These are phyloP conservation scores for Halocynthia aurantium DNA, from an alignment of 23 tunicate species.

Conservation along the genomic window DNA sequence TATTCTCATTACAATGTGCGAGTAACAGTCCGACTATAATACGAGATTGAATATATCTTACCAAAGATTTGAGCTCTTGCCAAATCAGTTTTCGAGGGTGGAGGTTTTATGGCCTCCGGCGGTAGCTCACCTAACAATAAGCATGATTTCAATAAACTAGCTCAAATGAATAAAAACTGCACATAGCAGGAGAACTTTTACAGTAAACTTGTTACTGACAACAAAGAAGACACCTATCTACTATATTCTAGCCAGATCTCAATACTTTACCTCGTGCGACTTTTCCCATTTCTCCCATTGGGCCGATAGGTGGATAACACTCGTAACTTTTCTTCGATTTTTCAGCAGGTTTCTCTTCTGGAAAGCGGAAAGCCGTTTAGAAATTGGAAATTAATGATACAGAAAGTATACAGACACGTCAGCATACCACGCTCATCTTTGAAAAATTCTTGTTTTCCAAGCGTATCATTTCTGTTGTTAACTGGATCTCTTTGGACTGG, in stretches of 20 bases:
- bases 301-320: constrained; percentile 93
- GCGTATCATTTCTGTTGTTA: too few species aligned
- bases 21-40: too few species aligned
- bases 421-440: too few species aligned
- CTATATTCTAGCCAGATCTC: neutral
- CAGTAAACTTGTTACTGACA: neutral
- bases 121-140: constrained; percentile 79
- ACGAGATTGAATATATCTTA: neutral
- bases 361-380: neutral
- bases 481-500: too few species aligned
- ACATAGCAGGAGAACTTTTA: neutral
- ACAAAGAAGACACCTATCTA: neutral
- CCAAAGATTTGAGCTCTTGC: constrained; percentile 32
- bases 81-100: constrained; percentile 60
- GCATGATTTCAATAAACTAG: neutral
- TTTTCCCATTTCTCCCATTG: constrained; percentile 99
- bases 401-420: neutral
- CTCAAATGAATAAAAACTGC: neutral
- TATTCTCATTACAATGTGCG: too few species aligned
- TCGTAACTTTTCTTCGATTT: constrained; percentile 53
- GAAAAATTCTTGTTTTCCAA: too few species aligned
- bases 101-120: constrained; percentile 89
- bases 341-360: constrained; percentile 54
- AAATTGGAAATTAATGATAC: neutral
- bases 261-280: constrained; percentile 66